These are phyloP conservation scores for Dexiosoma caninum DNA, from an alignment of 2,888 invertebrate species.

Conservation along the genomic window DNA sequence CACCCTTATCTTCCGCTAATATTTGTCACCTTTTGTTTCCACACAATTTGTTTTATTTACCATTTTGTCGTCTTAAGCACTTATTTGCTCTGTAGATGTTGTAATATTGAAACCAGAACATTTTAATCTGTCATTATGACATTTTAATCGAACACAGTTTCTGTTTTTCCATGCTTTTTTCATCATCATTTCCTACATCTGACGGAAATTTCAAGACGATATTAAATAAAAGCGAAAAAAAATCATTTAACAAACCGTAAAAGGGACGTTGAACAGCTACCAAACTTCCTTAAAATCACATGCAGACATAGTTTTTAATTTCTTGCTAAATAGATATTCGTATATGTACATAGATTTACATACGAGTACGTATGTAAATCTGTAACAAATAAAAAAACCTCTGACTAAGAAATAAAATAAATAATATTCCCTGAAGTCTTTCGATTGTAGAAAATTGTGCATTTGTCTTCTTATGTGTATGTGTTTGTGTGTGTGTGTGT, in stretches of 20 bases:
- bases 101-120: conserved; percentile 7
- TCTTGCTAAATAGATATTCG: background rate
- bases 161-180: background rate
- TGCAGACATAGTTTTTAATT: conserved; percentile 4
- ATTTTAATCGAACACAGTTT: conserved; percentile 44
- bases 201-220: background rate
- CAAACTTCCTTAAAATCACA: conserved; percentile 21
- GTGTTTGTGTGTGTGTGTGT: background rate
- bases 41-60: no score
- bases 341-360: no score
- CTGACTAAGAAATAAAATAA: conserved; percentile 15
- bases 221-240: background rate
- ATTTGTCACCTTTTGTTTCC: no score
- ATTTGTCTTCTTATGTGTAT: no score
- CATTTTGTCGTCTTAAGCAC: no score
- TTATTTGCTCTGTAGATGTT: background rate
- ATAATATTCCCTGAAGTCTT: conserved; percentile 11
- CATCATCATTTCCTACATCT: background rate
- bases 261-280: conserved; percentile 38
- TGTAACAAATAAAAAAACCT: conserved; percentile 8
- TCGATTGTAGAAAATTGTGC: no score
- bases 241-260: conserved; percentile 40
- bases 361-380: conserved; percentile 22
- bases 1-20: no score
- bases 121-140: conserved; percentile 42